Percentiles rank a stretch among this genome's conserved stretches.
phyloP scores from a whole-genome alignment of 2,888 invertebrate species.

The Sinotaia quadrata region DNA sequence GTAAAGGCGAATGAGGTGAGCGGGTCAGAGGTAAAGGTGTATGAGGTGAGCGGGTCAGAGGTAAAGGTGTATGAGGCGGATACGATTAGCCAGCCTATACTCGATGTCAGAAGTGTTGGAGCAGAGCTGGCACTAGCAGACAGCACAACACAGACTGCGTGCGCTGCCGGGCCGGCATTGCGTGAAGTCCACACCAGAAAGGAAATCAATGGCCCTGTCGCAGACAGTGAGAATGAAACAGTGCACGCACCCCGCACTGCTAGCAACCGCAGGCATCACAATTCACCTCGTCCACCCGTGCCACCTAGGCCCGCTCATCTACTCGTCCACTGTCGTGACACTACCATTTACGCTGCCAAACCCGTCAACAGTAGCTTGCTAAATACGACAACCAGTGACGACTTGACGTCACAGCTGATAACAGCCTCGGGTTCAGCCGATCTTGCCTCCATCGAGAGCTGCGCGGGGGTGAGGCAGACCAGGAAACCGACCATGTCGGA shows the following conservation, averaged over 20 bases:
- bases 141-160: neutral
- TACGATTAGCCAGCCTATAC: neutral
- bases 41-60: neutral
- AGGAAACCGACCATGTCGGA: conserved; percentile 25
- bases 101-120: too few relatives aligned
- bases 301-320: neutral
- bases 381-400: too few relatives aligned
- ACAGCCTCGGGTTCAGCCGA: too few relatives aligned
- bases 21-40: neutral
- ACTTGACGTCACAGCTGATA: too few relatives aligned
- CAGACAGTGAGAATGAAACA: conserved; percentile 25
- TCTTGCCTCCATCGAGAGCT: too few relatives aligned
- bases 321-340: neutral
- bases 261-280: too few relatives aligned
- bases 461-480: too few relatives aligned
- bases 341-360: conserved; percentile 29
- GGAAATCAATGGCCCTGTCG: conserved; percentile 20
- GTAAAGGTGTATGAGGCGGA: neutral
- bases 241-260: neutral
- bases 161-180: neutral
- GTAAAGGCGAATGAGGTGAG: neutral
- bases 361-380: conserved; percentile 30
- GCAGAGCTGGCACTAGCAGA: neutral
- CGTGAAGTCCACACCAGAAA: neutral
- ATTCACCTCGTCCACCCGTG: neutral